Percentiles rank a stretch among this genome's conserved stretches.
Conservation (phyloP, 2,113 vertebrate species). For the Sterna hirundo region DNA sequence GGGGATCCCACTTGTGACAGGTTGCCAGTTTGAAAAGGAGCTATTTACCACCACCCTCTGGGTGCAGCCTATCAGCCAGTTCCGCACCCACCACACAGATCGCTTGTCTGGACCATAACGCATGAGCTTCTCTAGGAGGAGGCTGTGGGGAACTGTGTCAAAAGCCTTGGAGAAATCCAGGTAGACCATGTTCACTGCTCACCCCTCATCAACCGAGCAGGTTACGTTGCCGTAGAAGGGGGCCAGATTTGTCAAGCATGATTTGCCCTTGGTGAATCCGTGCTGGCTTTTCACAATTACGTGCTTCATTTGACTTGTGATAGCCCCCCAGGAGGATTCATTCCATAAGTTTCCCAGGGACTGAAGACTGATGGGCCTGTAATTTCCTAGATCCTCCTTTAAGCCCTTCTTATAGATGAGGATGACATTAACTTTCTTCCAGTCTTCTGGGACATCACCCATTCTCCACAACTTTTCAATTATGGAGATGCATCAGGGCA, state of each 20-base stretch:
- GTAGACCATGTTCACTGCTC: neutral
- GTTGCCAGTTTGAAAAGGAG: neutral
- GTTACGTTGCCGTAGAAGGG: neutral
- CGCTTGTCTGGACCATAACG: neutral
- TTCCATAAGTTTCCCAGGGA: neutral
- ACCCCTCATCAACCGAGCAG: neutral
- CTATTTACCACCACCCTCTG: neutral
- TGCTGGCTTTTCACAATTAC: neutral
- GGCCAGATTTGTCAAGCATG: neutral
- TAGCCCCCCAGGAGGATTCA: neutral
- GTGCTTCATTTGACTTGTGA: neutral
- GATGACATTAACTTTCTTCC: neutral
- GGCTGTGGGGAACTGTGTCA: neutral
- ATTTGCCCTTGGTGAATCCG: neutral
- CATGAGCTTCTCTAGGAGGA: neutral
- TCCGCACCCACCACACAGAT: neutral
- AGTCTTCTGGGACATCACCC: neutral
- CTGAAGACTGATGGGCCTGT: neutral
- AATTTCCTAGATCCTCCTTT: neutral
- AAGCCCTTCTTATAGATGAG: neutral
- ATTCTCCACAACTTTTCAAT: neutral
- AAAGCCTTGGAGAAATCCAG: neutral
- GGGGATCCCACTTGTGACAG: neutral
- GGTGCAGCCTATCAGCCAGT: neutral
- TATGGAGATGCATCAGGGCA: neutral